Conservation (phyloP, 2,797 vertebrate genomes). For the Aphelocoma californica region DNA sequence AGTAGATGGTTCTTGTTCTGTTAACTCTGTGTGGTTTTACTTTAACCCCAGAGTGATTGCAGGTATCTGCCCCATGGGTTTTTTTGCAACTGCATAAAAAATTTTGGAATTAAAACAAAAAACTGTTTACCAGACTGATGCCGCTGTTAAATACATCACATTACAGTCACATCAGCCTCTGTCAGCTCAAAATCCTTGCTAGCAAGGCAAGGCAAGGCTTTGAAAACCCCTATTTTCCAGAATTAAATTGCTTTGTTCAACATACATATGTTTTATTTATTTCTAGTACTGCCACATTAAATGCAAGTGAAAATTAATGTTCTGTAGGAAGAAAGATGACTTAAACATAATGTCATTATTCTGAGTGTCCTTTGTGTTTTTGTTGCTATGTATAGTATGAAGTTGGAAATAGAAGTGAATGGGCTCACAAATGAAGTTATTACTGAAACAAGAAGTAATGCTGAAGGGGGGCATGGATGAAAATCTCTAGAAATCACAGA, state of each 20-base stretch:
- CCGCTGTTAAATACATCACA: not conserved
- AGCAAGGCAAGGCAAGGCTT: not conserved
- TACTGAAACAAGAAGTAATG: not conserved
- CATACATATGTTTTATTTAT: not conserved
- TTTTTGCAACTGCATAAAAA: not conserved
- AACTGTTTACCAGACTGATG: not conserved
- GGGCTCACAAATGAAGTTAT: not conserved
- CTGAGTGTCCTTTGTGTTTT: not conserved
- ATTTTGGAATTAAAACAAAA: slow-evolving; percentile 19
- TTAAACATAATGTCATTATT: not conserved
- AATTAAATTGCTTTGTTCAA: not conserved
- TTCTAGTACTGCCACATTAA: not conserved
- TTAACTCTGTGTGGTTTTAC: slow-evolving; percentile 44
- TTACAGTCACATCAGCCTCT: not conserved
- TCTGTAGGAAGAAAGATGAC: not conserved
- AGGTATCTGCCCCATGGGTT: not conserved
- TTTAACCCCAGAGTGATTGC: slow-evolving; percentile 28
- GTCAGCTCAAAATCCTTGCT: not conserved
- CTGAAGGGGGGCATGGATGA: not conserved
- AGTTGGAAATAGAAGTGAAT: not conserved
- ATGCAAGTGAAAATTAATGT: not conserved
- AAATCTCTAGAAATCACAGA: not conserved
- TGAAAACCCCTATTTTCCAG: not conserved
- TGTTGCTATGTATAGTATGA: not conserved
- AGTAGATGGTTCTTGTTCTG: slow-evolving; percentile 55